Percentiles rank a stretch among this genome's conserved stretches.
Conservation (phyloP, 2,113 vertebrate genomes). For the Megaptera novaeangliae region DNA sequence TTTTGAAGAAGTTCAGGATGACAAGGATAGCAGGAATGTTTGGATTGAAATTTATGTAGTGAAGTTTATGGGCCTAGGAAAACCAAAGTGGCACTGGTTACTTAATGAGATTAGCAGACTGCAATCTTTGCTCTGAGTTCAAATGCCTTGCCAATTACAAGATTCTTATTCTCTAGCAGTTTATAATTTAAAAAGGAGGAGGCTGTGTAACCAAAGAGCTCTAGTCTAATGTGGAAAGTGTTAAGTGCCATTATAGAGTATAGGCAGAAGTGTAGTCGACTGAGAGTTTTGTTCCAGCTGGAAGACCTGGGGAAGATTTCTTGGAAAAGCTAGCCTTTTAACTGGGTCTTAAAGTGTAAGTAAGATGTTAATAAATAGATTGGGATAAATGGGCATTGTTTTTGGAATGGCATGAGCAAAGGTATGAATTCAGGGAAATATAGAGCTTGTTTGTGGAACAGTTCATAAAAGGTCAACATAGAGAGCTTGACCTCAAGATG, state of each 20-base stretch:
- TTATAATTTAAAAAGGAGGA: constrained; percentile 9
- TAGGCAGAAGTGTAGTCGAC: neutral
- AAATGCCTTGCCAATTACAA: neutral
- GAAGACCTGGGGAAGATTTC: neutral
- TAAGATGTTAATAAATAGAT: neutral
- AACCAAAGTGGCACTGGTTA: neutral
- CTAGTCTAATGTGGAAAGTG: neutral
- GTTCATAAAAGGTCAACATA: neutral
- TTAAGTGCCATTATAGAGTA: neutral
- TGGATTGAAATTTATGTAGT: neutral
- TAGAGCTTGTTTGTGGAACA: neutral
- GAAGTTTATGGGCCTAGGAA: neutral
- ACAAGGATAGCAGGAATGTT: neutral
- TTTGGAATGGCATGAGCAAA: neutral
- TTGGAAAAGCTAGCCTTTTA: neutral
- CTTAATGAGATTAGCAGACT: neutral
- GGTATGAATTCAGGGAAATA: neutral
- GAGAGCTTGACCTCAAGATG: neutral
- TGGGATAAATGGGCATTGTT: neutral
- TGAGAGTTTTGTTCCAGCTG: neutral
- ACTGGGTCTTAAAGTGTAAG: neutral
- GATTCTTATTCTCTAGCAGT: neutral
- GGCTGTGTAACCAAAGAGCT: neutral
- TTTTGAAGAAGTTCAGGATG: neutral
- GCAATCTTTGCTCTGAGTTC: neutral